phyloP scores from a whole-genome alignment of 92 coral and sea anemone genomes.

The Epizoanthus ramosus region DNA sequence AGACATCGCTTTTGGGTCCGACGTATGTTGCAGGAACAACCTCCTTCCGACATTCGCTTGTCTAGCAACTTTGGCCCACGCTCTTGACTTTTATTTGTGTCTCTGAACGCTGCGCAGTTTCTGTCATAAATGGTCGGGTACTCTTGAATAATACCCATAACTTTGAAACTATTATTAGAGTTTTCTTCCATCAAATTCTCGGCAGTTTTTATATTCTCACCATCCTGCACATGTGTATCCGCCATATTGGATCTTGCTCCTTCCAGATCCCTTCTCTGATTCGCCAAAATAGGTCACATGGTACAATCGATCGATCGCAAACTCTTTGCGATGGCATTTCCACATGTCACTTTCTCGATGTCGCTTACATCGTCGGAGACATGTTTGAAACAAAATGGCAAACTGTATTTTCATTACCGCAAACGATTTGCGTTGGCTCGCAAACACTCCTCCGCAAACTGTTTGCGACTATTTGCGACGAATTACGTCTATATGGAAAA shows the following conservation, averaged over 20 bases:
- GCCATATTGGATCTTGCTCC: conserved; percentile 20
- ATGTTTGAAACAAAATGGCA: conserved; percentile 30
- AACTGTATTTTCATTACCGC: conserved; percentile 38
- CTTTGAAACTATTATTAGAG: too few species aligned
- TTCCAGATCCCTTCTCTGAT: conserved; percentile 20
- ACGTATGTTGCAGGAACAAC: conserved; percentile 21
- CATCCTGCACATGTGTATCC: neutral
- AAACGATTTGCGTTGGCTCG: conserved; percentile 32
- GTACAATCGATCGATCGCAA: conserved; percentile 43
- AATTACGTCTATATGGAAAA: too few species aligned
- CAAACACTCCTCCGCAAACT: too few species aligned
- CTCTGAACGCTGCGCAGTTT: conserved; percentile 9
- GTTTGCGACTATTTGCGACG: too few species aligned
- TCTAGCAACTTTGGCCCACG: conserved; percentile 17
- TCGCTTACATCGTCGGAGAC: neutral
- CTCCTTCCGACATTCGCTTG: conserved; percentile 10
- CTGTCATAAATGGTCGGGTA: conserved; percentile 8
- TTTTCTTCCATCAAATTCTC: conserved; percentile 22
- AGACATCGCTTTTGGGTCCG: conserved; percentile 31
- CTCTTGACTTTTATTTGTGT: conserved; percentile 14
- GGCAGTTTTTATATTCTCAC: neutral
- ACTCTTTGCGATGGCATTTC: conserved; percentile 37
- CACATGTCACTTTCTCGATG: neutral
- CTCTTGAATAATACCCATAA: neutral
- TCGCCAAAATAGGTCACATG: conserved; percentile 37